phyloP scores from a whole-genome alignment of 2,797 vertebrate genomes.

The Choloepus didactylus region DNA sequence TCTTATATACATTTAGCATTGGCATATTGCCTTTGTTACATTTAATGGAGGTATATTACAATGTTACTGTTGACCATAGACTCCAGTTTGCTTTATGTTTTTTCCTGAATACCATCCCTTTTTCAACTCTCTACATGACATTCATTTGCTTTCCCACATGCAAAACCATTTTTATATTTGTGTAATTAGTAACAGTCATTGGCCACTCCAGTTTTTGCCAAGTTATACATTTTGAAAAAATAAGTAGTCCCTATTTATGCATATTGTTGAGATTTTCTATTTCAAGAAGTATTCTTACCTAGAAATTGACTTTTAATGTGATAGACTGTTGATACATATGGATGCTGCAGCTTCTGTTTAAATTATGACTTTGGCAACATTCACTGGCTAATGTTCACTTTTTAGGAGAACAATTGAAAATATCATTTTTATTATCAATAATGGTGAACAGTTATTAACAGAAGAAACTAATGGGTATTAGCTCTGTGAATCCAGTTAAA shows the following conservation, averaged over 20 bases:
- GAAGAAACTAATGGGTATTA: background rate
- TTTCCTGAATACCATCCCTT: too few relatives aligned
- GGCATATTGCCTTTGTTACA: too few relatives aligned
- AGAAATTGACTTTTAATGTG: background rate
- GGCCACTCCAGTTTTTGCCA: too few relatives aligned
- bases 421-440: background rate
- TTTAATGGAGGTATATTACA: too few relatives aligned
- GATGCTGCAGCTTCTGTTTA: background rate
- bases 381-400: background rate
- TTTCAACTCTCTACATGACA: too few relatives aligned
- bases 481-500: background rate
- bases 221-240: background rate
- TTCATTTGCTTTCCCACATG: too few relatives aligned
- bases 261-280: conserved; percentile 15
- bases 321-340: background rate
- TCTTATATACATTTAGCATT: too few relatives aligned
- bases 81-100: too few relatives aligned
- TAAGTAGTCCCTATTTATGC: background rate
- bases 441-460: background rate
- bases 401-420: conserved; percentile 2
- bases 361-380: background rate
- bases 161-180: too few relatives aligned
- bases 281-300: background rate
- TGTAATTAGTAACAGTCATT: too few relatives aligned
- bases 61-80: too few relatives aligned